These are phyloP conservation scores for Pseudonaja textilis DNA, from an alignment of 2,113 vertebrate genomes.

Conservation along the genomic window DNA sequence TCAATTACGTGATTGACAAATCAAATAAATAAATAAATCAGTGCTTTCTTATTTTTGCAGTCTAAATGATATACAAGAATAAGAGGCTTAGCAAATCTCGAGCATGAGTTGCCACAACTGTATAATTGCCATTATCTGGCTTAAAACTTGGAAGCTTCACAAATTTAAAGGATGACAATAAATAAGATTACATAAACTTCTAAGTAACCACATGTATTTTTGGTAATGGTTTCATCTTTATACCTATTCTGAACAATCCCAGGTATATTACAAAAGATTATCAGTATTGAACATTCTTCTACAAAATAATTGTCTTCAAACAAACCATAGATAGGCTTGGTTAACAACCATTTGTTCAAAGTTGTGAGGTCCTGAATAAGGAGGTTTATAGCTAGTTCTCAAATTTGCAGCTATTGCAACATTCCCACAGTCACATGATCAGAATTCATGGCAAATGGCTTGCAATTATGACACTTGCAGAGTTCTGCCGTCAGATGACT, in stretches of 20 bases:
- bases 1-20: too few relatives aligned
- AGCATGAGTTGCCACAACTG: background rate
- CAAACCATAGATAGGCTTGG: background rate
- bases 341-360: background rate
- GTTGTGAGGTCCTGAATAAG: background rate
- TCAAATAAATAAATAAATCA: too few relatives aligned
- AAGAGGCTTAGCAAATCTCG: background rate
- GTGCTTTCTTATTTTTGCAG: background rate
- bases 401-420: background rate
- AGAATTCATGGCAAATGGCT: background rate
- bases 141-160: background rate
- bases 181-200: background rate
- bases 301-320: background rate
- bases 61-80: background rate
- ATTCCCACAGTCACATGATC: background rate
- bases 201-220: background rate
- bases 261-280: background rate
- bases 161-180: background rate
- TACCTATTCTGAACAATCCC: background rate
- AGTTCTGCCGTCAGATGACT: background rate
- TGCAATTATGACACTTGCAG: background rate
- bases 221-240: background rate
- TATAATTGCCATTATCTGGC: background rate
- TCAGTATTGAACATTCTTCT: background rate
- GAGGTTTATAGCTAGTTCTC: background rate